A percentile compares a stretch with the other conserved stretches of the same genome.
Conservation (phyloP, 2,797 vertebrate species). For the Ctenopoma multispine region DNA sequence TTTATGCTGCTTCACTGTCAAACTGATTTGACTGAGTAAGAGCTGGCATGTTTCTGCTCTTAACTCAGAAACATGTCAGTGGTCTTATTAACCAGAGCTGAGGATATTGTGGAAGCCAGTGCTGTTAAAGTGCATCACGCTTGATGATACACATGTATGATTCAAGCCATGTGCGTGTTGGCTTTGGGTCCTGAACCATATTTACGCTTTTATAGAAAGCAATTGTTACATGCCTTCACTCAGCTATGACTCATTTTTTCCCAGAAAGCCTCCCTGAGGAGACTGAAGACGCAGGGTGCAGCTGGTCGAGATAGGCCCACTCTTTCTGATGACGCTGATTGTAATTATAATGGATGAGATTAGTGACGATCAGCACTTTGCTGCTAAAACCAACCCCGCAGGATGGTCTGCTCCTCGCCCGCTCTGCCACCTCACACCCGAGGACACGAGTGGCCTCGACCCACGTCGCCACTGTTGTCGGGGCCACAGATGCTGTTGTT, state of each 20-base stretch:
- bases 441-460: conserved; percentile 5
- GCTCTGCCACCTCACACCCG: conserved; percentile 2
- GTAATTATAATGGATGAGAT: conserved; percentile 44
- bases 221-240: neutral
- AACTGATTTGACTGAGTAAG: conserved; percentile 5
- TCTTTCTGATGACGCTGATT: conserved; percentile 47
- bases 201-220: conserved; percentile 1
- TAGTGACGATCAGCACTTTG: conserved; percentile 16
- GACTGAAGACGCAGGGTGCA: conserved; percentile 42
- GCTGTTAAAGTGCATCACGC: conserved; percentile 1
- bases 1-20: conserved; percentile 3
- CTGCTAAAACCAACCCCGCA: conserved; percentile 8
- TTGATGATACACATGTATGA: conserved; percentile 13
- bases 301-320: conserved; percentile 38
- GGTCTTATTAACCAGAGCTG: conserved; percentile 20
- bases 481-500: conserved; percentile 68
- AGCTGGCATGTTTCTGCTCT: neutral
- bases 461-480: conserved; percentile 1
- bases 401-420: neutral
- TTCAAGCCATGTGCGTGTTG: conserved; percentile 15
- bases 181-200: conserved; percentile 3
- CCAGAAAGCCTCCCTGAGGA: conserved; percentile 55
- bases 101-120: neutral
- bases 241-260: conserved; percentile 54
- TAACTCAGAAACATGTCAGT: conserved; percentile 25